These are phyloP conservation scores for Sternotherus odoratus DNA, from an alignment of 2,797 vertebrate species.

Conservation along the genomic window DNA sequence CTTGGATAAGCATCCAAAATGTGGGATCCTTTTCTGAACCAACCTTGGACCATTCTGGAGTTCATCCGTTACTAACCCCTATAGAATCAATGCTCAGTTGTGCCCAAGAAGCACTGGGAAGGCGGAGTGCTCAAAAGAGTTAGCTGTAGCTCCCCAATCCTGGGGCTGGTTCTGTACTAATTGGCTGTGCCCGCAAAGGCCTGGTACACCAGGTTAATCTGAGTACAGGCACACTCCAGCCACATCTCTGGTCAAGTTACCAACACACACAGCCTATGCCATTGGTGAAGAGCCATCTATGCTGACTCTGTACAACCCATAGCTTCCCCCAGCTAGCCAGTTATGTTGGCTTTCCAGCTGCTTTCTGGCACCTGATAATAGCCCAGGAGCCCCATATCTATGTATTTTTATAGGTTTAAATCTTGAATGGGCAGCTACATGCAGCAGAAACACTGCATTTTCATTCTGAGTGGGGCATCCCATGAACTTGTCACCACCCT, in stretches of 20 bases:
- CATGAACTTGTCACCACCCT: background rate
- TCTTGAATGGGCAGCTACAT: background rate
- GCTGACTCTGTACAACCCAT: background rate
- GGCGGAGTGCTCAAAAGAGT: background rate
- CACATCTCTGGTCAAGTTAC: background rate
- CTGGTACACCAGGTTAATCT: background rate
- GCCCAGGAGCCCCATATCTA: fast-evolving
- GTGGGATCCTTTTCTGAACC: background rate
- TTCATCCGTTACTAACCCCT: background rate
- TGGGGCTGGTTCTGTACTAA: background rate
- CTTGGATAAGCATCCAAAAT: background rate
- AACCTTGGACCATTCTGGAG: background rate
- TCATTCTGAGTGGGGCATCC: background rate
- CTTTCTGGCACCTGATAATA: background rate
- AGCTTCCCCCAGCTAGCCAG: background rate
- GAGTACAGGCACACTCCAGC: background rate
- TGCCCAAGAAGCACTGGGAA: background rate
- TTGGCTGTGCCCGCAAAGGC: fast-evolving
- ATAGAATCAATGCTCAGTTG: background rate
- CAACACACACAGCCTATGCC: background rate
- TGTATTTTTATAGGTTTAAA: background rate
- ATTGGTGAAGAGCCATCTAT: background rate
- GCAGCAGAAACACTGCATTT: background rate
- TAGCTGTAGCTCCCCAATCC: fast-evolving
- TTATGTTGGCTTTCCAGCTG: background rate